Conservation (phyloP, 2,797 vertebrate species). For the Crocidura indochinensis region DNA sequence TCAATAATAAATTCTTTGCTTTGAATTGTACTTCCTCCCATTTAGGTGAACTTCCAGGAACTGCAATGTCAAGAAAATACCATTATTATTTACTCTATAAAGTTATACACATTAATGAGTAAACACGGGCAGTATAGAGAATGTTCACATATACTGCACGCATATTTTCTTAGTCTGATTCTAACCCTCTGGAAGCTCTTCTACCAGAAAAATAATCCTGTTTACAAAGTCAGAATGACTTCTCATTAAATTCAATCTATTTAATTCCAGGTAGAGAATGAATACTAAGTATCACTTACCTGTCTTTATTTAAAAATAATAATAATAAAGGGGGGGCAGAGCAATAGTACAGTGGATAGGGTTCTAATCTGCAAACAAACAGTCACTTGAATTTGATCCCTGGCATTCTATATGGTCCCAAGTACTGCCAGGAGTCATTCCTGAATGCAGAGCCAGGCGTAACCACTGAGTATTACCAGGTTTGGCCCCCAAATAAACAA, state of each 20-base stretch:
- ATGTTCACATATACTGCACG: background rate
- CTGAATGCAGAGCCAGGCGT: too few relatives aligned
- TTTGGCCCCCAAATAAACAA: too few relatives aligned
- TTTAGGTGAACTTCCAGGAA: slow-evolving; percentile 93
- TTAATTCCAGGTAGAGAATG: slow-evolving; percentile 36
- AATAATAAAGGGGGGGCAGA: slow-evolving; percentile 8
- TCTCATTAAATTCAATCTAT: slow-evolving; percentile 26
- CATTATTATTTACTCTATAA: slow-evolving; percentile 51
- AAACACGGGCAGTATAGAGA: background rate
- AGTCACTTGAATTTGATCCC: too few relatives aligned
- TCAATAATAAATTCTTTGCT: slow-evolving; percentile 94
- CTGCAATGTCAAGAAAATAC: slow-evolving; percentile 89
- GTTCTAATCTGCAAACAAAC: too few relatives aligned
- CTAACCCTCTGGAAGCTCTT: slow-evolving; percentile 1
- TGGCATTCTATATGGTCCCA: too few relatives aligned
- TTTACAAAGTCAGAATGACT: slow-evolving; percentile 1
- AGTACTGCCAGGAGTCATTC: too few relatives aligned
- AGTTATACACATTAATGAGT: background rate
- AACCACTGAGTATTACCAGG: too few relatives aligned
- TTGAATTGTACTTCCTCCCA: slow-evolving; percentile 97
- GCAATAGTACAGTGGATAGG: background rate
- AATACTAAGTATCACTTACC: slow-evolving; percentile 12
- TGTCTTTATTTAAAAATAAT: slow-evolving; percentile 13
- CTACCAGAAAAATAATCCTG: slow-evolving; percentile 17
- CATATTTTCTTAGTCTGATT: slow-evolving; percentile 27